Evolutionary conservation across 2,113 vertebrate genomes (phyloP), one percentile per base, ranked within the genome.

Genomic region (Lanius ludovicianus): DNA sequence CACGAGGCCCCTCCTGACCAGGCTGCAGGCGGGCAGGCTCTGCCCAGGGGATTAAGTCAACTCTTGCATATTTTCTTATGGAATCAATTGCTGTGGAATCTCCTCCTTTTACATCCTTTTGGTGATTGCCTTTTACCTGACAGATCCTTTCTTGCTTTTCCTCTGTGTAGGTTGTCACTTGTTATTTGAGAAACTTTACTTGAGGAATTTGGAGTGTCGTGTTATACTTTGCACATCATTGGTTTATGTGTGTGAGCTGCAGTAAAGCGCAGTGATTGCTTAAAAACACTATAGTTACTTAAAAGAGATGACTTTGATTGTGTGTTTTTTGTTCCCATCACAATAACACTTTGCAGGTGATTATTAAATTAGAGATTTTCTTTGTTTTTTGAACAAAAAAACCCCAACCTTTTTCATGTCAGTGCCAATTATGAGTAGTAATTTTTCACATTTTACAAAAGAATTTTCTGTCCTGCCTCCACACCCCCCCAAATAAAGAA

Each of bases 301-400:
- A 82, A 97, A 97, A 98, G 97, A 98, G 97, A 97, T 98, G 98
- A 98, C 97, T 99, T 99, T 98, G 99, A 99, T 98, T 98, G 98
- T 98, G 97, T 98, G 96, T 98, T 98, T 98, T 98, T 98, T 98
- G 98, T 99, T 98, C 98, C 98, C 98, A 98, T 99, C 98, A 99
- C 98, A 99, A 98, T 98, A 98, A 98, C 98, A 97, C 98, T 99
- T 99, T 98, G 98, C 99, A 99, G 99, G 99, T 99, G 98, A 98
- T 99, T 99, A 99, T 99, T 99, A 99, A 99, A 99, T 99, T 99
- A 99, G 99, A 98, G 98, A 99, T 98, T 99, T 98, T 97, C 98
- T 99, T 99, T 99, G 98, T 99, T 99, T 98, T 98, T 98, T 98
- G 97, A 98, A 98, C 98, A 98, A 98, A 98, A 98, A 98, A 98